These are phyloP conservation scores for Lophius americanus DNA, from an alignment of 2,797 vertebrate species.

Conservation along the genomic window DNA sequence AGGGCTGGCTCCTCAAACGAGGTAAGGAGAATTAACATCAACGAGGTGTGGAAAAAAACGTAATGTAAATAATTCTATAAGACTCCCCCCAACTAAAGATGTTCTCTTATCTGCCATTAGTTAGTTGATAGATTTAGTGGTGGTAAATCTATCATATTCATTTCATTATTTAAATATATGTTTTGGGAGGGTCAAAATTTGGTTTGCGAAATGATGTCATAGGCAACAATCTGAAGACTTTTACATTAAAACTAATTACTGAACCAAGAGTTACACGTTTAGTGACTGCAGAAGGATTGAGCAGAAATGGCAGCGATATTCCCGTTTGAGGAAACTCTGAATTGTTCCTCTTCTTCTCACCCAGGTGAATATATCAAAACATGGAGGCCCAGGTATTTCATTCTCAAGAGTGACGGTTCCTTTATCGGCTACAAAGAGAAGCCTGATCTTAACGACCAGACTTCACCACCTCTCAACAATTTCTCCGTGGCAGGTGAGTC, in stretches of 20 bases:
- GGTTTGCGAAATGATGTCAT: too few relatives aligned
- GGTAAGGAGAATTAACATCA: constrained; percentile 67
- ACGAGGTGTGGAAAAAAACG: neutral
- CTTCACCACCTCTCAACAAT: constrained; percentile 87
- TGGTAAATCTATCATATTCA: too few relatives aligned
- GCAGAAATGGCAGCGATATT: neutral
- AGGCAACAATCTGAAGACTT: too few relatives aligned
- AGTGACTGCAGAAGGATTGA: neutral
- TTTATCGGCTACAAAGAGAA: constrained; percentile 93
- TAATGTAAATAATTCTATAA: neutral
- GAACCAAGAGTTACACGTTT: too few relatives aligned
- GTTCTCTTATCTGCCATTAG: too few relatives aligned
- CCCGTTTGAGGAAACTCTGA: neutral
- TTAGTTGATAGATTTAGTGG: too few relatives aligned
- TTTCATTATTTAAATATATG: too few relatives aligned
- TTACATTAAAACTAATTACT: too few relatives aligned
- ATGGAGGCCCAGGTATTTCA: constrained; percentile 90
- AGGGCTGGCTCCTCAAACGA: constrained; percentile 92
- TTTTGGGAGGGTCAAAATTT: too few relatives aligned
- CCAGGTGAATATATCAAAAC: constrained; percentile 92
- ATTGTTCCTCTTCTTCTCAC: neutral
- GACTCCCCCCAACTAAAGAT: too few relatives aligned
- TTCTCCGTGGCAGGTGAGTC: constrained; percentile 89
- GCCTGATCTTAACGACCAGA: constrained; percentile 83
- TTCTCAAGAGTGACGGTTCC: constrained; percentile 89